Evolutionary conservation across 2,888 invertebrate genomes (phyloP).

Genomic region (Minunthozetes semirufus): DNA sequence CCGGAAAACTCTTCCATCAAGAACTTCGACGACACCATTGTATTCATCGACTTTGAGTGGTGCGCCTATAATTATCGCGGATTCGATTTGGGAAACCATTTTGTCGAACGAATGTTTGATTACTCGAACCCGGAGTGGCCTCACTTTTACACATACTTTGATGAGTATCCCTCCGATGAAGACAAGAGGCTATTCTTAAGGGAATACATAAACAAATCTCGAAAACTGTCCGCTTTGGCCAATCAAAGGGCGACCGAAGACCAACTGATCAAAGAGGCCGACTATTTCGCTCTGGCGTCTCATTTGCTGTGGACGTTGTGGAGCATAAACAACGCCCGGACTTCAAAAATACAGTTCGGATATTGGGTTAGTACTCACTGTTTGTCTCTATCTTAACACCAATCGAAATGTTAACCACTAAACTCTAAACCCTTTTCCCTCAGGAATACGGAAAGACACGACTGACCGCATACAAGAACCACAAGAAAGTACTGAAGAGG

Average conservation of each 20-base stretch:
- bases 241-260: constrained; percentile 43
- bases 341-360: constrained; percentile 83
- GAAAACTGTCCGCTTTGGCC: background rate
- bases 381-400: constrained; percentile 11
- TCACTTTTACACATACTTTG: constrained; percentile 62
- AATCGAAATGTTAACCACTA: too few species aligned
- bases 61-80: constrained; percentile 86
- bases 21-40: constrained; percentile 52
- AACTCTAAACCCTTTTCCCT: constrained; percentile 43
- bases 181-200: constrained; percentile 55
- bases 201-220: constrained; percentile 35
- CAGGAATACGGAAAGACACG: constrained; percentile 63
- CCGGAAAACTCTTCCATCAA: constrained; percentile 26
- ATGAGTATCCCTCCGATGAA: constrained; percentile 65
- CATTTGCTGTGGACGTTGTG: constrained; percentile 93
- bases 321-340: constrained; percentile 78
- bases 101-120: constrained; percentile 80
- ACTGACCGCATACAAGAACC: constrained; percentile 58
- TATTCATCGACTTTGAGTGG: constrained; percentile 87
- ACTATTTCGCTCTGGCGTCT: constrained; percentile 73
- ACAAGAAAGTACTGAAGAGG: constrained; percentile 44
- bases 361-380: constrained; percentile 62
- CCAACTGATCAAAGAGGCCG: constrained; percentile 64
- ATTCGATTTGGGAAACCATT: constrained; percentile 90
- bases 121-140: constrained; percentile 72